Evolutionary conservation across 2,797 vertebrate species (phyloP), one percentile per base, ranked within the genome.

Genomic region (Rhyacichthys aspro): DNA sequence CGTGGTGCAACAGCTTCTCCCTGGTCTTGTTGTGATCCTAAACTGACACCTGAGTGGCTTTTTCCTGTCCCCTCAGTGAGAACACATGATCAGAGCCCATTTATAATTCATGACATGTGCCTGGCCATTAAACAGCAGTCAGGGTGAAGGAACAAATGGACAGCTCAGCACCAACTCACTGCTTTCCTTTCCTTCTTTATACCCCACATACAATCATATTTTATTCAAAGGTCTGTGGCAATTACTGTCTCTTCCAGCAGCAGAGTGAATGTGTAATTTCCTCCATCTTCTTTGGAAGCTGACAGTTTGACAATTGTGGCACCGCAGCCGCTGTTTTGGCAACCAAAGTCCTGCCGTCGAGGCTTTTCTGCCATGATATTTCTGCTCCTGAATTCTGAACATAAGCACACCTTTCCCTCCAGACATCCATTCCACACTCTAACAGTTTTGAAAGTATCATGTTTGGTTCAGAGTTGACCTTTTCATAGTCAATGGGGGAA

Each of bases 71-170:
- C 78, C 78, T 84, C 80, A 80, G 86, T 79, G 72, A 78, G 90
- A 92, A 83, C 74, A 86, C 81, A 83, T 67, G 63, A 92, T 88
- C 83, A 74, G 72, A 67, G 59, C 59, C 59, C 74, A 93, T 93
- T 90, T 94, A 91, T 91, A 91, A 94, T 93, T 93, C 90, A 92
- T 89, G 86, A 91, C 68, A 67, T 82, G 80, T 89, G 49, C 63
- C 72, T 85, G 72, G 70, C 71, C 75, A 86, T 85, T 77, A 82
- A 90, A 90, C 80, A 89, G 70, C 76, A 87, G 87, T 83, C 76
- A 75, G 83, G 86, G 78, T 73, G 74, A 72, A 69, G 69, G 70
- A 85, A 81, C 59, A 86, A 82, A 76, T 73, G 81, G 71, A 83
- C 81, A 78, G 73, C 59, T 65, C 59, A 57, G 55, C 71, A 70